Conservation (phyloP, 2,113 vertebrate genomes). For the Cinclus mexicanus region DNA sequence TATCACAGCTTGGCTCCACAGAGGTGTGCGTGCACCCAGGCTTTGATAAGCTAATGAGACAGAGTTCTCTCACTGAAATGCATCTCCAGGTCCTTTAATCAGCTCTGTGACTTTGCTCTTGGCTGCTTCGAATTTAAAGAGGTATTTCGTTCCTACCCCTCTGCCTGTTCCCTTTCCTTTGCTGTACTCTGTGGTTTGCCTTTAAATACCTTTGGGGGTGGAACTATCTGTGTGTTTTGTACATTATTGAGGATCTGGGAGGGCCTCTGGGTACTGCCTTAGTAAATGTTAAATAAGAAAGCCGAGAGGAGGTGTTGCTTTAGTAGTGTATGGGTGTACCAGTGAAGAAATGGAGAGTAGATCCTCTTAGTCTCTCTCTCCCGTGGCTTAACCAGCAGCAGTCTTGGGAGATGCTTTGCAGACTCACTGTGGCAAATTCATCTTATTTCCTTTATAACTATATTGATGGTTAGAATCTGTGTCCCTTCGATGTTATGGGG, state of each 20-base stretch:
- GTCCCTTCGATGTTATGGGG: fast-evolving
- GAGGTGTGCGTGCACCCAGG: slow-evolving; percentile 13
- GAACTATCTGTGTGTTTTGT: background rate
- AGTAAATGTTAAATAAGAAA: background rate
- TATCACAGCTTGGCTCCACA: slow-evolving; percentile 14
- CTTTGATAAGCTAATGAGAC: slow-evolving; percentile 51
- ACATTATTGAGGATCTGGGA: background rate
- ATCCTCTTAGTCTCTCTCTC: background rate
- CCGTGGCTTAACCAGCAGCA: background rate
- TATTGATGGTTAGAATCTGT: background rate
- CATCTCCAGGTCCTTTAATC: background rate
- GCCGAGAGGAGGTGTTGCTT: background rate
- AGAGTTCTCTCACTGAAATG: background rate
- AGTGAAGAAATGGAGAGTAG: background rate
- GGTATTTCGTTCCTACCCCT: background rate
- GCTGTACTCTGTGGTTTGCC: background rate
- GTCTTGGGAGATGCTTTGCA: background rate
- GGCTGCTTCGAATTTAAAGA: background rate
- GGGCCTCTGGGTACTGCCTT: background rate
- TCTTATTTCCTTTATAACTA: background rate
- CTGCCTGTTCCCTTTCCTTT: background rate
- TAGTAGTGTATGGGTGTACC: background rate
- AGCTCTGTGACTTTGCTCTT: background rate
- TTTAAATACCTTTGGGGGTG: background rate
- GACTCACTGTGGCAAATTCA: background rate